Evolutionary conservation across 2,113 vertebrate genomes (phyloP), one percentile per base, ranked within the genome.

Genomic region (Gambusia affinis): DNA sequence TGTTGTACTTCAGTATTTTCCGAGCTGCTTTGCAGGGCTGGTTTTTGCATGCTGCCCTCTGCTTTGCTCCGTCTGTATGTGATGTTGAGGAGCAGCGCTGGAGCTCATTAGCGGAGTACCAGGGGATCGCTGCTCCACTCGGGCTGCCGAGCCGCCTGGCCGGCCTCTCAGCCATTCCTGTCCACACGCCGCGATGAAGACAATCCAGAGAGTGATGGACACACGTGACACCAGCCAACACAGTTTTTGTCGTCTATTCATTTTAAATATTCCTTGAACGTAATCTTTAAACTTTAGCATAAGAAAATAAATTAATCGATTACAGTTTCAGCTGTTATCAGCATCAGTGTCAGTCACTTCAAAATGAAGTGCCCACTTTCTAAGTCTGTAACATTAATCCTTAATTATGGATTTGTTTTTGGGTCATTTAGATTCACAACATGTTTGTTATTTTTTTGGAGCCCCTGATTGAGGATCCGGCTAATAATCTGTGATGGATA

Each of bases 101-200:
- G 86, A 86, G 88, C 91, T 93, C 91, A 93, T 92, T 93, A 92
- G 88, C 73, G 27, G 78, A 47, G 81, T 68, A 73, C 85, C 90
- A 83, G 76, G 92, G 92, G 89, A 91, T 67, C 61, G 17, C 14
- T 67, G 81, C 84, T 83, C 87, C 85, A 84, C 83, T 88, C 4
- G 75, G 85, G 87, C 85, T 71, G 62, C 60, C 22, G 73, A 8
- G 51, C 85, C 73, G 88, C 88, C 87, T 75, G 84, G 84, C 82
- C 74, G 60, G 83, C 82, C 76, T 85, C 84, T 89, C 81, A 80
- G 82, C 86, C 84, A 88, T 90, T 91, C 81, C 89, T 91, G 82
- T 87, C 80, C 70, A 82, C 76, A 28, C 83, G 65, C 85, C 81
- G 39, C 65, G 24, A 73, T 61, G 75, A 81, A 81, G 79, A 30